These are phyloP conservation scores for Agriopis aurantiaria DNA, from an alignment of 2,888 invertebrate species.

Conservation along the genomic window DNA sequence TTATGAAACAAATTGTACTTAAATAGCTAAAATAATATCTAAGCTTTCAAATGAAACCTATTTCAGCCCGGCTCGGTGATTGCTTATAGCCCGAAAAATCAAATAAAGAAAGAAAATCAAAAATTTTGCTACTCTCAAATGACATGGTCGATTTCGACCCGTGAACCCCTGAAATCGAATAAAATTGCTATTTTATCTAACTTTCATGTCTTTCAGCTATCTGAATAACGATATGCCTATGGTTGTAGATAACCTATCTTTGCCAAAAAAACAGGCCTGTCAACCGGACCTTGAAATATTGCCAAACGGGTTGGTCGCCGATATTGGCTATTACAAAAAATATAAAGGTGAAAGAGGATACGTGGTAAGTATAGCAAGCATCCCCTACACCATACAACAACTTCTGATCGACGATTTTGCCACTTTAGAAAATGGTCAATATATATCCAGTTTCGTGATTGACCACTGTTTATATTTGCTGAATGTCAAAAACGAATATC, in stretches of 20 bases:
- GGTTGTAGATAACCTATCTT: not conserved
- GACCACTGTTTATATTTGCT: conserved; percentile 11
- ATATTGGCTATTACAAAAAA: conserved; percentile 2
- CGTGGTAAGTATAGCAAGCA: not conserved
- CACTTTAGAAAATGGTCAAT: conserved; percentile 16
- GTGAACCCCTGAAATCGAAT: too few relatives aligned
- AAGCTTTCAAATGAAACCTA: too few relatives aligned
- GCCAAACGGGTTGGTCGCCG: conserved; percentile 1
- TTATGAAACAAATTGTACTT: too few relatives aligned
- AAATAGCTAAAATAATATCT: too few relatives aligned
- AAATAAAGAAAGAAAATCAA: too few relatives aligned
- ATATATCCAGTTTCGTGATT: conserved; percentile 15
- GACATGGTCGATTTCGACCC: too few relatives aligned
- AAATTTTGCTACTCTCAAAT: too few relatives aligned
- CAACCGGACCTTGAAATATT: not conserved
- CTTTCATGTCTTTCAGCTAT: too few relatives aligned
- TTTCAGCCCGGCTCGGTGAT: too few relatives aligned
- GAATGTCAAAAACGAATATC: not conserved
- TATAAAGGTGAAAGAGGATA: not conserved
- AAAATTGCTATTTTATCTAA: too few relatives aligned
- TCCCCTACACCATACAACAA: not conserved
- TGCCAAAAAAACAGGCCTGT: not conserved
- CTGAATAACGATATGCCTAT: not conserved
- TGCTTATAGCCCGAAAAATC: too few relatives aligned
- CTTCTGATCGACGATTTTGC: conserved; percentile 8